phyloP scores from a whole-genome alignment of 2,797 vertebrate genomes.

The Limnodromus scolopaceus region DNA sequence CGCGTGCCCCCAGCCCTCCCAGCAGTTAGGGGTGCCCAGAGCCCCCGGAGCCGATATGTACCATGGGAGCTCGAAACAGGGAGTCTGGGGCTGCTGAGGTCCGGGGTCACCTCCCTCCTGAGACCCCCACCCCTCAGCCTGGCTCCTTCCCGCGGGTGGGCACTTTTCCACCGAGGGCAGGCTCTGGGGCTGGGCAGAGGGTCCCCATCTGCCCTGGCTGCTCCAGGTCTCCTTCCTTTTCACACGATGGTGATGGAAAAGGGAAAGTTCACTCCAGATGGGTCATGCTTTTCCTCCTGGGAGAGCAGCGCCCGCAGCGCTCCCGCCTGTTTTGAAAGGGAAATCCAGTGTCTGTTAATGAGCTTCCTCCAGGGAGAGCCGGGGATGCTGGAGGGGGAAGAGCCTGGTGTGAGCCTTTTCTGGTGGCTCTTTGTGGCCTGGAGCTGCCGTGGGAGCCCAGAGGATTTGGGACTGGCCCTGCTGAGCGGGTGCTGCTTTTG shows the following conservation, averaged over 20 bases:
- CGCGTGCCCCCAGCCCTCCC: fast-evolving
- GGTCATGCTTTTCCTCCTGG: fast-evolving
- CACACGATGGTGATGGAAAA: fast-evolving
- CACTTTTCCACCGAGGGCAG: fast-evolving
- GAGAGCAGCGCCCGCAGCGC: fast-evolving
- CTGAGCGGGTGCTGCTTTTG: not conserved
- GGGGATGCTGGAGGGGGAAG: not conserved
- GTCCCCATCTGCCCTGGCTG: not conserved
- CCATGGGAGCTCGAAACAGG: fast-evolving
- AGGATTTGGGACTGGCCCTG: not conserved
- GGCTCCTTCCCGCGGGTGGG: fast-evolving
- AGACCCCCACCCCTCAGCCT: fast-evolving
- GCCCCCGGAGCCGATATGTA: fast-evolving
- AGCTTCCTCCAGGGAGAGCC: not conserved
- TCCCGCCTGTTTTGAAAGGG: not conserved
- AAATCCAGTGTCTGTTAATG: not conserved
- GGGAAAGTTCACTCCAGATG: not conserved
- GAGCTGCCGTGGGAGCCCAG: fast-evolving
- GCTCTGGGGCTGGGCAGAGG: not conserved
- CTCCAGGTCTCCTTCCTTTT: not conserved
- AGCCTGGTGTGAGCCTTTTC: not conserved
- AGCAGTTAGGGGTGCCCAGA: not conserved
- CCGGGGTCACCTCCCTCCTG: not conserved
- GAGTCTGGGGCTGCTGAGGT: not conserved
- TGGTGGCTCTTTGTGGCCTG: not conserved